Conservation (phyloP, 2,888 invertebrate species). For the Tipula unca region DNA sequence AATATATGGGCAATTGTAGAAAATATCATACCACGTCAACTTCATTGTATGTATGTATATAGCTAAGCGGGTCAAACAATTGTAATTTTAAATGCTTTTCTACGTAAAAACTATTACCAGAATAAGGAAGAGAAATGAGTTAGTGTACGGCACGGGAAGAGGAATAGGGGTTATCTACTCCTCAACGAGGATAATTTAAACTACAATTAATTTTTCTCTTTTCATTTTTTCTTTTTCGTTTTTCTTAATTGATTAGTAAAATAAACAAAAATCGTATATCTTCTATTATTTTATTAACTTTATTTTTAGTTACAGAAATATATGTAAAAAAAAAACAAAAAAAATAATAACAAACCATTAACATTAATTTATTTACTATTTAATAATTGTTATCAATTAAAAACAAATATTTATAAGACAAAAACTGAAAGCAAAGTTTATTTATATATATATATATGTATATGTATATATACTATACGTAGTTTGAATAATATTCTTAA, state of each 20-base stretch:
- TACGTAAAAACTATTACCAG: too few relatives aligned
- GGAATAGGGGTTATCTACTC: too few relatives aligned
- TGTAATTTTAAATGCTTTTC: neutral
- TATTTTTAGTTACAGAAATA: neutral
- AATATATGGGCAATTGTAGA: too few relatives aligned
- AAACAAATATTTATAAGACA: neutral
- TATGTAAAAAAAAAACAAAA: neutral
- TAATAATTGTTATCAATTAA: neutral
- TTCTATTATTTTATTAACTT: constrained; percentile 8
- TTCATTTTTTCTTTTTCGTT: neutral
- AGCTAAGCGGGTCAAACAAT: neutral
- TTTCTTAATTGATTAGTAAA: neutral
- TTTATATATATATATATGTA: neutral
- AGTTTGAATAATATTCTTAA: neutral
- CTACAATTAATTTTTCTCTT: neutral
- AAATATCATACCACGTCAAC: too few relatives aligned
- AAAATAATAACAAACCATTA: neutral
- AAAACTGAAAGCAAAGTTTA: neutral
- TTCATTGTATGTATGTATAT: too few relatives aligned
- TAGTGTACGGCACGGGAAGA: neutral
- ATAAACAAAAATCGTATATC: neutral
- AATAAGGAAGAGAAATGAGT: neutral
- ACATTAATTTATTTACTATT: neutral
- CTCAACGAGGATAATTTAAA: neutral
- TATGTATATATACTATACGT: neutral